A percentile compares a stretch with the other conserved stretches of the same genome.
phyloP scores from a whole-genome alignment of 2,888 invertebrate species.

The Cryptops parisi region DNA sequence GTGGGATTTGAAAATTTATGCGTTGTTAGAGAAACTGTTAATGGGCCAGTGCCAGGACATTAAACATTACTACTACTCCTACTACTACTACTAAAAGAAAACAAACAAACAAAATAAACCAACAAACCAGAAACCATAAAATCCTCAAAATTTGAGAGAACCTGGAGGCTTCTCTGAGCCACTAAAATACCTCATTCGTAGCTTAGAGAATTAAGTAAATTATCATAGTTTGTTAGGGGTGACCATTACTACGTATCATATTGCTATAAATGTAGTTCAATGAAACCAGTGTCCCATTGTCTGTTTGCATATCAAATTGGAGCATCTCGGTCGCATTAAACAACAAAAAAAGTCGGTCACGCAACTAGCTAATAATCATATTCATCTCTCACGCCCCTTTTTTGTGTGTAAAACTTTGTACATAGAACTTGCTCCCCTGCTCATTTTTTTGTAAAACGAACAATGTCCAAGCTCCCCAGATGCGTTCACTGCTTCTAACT shows the following conservation, averaged over 20 bases:
- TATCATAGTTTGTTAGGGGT: conserved; percentile 6
- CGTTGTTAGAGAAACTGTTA: conserved; percentile 11
- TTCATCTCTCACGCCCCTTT: conserved; percentile 8
- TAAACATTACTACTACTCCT: no score
- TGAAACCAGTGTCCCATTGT: conserved; percentile 7
- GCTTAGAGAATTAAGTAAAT: background rate
- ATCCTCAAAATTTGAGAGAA: background rate
- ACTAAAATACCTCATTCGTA: conserved; percentile 10
- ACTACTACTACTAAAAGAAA: no score
- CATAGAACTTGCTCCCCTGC: background rate
- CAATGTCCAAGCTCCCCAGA: no score
- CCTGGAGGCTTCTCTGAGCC: background rate
- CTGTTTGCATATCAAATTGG: conserved; percentile 9
- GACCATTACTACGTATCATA: conserved; percentile 3
- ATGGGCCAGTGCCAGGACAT: conserved; percentile 7
- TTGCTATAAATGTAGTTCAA: conserved; percentile 8
- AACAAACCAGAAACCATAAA: no score
- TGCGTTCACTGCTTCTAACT: no score
- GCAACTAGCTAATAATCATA: conserved; percentile 6
- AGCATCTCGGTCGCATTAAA: conserved; percentile 9
- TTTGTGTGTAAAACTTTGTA: conserved; percentile 6
- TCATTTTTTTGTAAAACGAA: no score
- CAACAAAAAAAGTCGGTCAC: conserved; percentile 7
- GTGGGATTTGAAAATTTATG: conserved; percentile 4
- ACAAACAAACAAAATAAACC: no score